These are phyloP conservation scores for Sphaeramia orbicularis DNA, from an alignment of 2,797 vertebrate species.

Conservation along the genomic window DNA sequence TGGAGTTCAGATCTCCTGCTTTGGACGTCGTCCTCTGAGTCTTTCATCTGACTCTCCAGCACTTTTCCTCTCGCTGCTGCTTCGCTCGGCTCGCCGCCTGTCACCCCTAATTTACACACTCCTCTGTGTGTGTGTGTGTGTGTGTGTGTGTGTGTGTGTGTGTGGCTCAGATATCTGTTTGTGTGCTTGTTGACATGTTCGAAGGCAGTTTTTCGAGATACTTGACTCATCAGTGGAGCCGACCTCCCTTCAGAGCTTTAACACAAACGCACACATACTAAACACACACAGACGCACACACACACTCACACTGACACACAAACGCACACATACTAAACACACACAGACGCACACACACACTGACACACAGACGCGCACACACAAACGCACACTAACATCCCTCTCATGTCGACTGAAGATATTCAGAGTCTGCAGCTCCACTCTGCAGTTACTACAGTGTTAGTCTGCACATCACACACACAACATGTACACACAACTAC, in stretches of 20 bases:
- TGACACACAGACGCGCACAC: background rate
- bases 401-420: slow-evolving; percentile 1
- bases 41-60: slow-evolving; percentile 17
- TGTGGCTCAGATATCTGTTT: no score
- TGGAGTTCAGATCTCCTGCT: background rate
- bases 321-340: no score
- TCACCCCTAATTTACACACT: slow-evolving; percentile 5
- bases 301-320: no score
- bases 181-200: slow-evolving; percentile 30
- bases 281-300: no score
- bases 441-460: background rate
- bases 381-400: background rate
- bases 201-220: slow-evolving; percentile 17
- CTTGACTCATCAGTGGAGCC: slow-evolving; percentile 19
- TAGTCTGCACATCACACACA: background rate
- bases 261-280: no score
- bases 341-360: background rate
- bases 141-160: background rate
- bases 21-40: background rate
- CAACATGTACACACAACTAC: background rate
- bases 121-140: slow-evolving; percentile 15
- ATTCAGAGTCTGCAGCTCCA: slow-evolving; percentile 15
- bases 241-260: slow-evolving; percentile 1
- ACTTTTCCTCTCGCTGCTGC: slow-evolving; percentile 5
- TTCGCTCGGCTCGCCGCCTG: slow-evolving; percentile 20